These are phyloP conservation scores for Calameuta pallipes DNA, from an alignment of 2,888 invertebrate species.

Conservation along the genomic window DNA sequence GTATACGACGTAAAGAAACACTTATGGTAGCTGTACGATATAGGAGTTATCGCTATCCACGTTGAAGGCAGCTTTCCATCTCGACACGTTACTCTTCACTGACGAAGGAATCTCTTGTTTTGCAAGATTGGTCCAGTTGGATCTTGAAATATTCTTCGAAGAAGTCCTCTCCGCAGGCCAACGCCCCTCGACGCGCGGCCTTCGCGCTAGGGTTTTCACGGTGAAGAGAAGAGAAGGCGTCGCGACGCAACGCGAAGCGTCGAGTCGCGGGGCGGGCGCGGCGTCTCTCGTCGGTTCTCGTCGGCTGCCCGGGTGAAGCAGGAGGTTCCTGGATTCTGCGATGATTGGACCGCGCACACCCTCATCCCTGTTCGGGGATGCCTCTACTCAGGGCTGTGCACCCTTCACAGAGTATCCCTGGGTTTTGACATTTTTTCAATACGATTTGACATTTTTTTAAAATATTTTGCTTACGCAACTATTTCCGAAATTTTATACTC, in stretches of 20 bases:
- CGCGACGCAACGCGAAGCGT: conserved; percentile 38
- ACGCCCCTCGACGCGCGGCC: conserved; percentile 56
- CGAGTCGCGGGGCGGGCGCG: conserved; percentile 47
- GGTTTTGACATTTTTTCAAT: no score
- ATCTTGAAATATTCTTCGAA: no score
- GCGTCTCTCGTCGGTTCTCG: conserved; percentile 53
- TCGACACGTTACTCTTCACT: no score
- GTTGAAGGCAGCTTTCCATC: no score
- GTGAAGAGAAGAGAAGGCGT: conserved; percentile 50
- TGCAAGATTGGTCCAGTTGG: no score
- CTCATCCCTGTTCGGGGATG: conserved; percentile 52
- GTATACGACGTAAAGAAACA: no score
- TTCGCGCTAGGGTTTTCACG: conserved; percentile 57
- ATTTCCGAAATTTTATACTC: no score
- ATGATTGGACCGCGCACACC: conserved; percentile 65
- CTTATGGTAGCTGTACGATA: no score
- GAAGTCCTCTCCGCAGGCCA: conserved; percentile 39
- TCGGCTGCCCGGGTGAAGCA: conserved; percentile 69
- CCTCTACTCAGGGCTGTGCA: conserved; percentile 53
- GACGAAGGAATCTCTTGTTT: no score
- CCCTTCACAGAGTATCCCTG: neutral
- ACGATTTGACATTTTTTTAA: no score
- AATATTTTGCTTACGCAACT: no score
- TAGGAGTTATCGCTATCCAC: no score
- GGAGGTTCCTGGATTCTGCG: conserved; percentile 67